Percentiles rank a stretch among this genome's conserved stretches.
phyloP scores from a whole-genome alignment of 2,797 vertebrate species.

The Pangasius djambal region DNA sequence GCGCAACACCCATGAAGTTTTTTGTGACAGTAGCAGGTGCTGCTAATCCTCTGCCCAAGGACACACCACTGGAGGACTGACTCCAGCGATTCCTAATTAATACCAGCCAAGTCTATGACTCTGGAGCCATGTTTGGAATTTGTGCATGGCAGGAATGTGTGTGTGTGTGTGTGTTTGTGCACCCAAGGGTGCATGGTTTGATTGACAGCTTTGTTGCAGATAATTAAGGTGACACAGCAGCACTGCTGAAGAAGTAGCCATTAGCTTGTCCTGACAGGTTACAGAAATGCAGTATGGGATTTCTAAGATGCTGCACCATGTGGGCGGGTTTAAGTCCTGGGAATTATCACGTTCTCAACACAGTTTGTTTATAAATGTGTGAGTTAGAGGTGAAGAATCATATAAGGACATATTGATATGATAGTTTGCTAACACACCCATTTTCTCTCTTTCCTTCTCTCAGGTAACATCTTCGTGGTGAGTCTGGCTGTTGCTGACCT shows the following conservation, averaged over 20 bases:
- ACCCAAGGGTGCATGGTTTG: conserved; percentile 22
- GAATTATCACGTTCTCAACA: not conserved
- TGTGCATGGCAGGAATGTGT: conserved; percentile 33
- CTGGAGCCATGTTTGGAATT: conserved; percentile 47
- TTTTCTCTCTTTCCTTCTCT: conserved; percentile 52
- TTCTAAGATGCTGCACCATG: not conserved
- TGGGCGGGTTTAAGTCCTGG: not conserved
- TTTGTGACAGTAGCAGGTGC: not conserved
- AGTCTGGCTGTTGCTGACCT: conserved; percentile 95
- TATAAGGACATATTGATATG: not conserved
- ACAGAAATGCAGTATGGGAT: not conserved
- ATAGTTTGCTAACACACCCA: not conserved
- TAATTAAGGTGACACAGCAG: conserved; percentile 33
- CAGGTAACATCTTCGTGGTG: conserved; percentile 96
- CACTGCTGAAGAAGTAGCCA: conserved; percentile 29
- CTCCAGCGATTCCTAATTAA: conserved; percentile 57
- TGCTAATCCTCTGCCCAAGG: not conserved
- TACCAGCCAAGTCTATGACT: conserved; percentile 54
- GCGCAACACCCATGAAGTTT: not conserved
- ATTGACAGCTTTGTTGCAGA: conserved; percentile 46
- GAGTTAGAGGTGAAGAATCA: too few relatives aligned
- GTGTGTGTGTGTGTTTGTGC: conserved; percentile 12
- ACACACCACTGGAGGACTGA: not conserved
- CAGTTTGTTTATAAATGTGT: not conserved
- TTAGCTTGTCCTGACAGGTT: not conserved